Conservation (phyloP, 2,113 vertebrate genomes). For the Semicossyphus pulcher region DNA sequence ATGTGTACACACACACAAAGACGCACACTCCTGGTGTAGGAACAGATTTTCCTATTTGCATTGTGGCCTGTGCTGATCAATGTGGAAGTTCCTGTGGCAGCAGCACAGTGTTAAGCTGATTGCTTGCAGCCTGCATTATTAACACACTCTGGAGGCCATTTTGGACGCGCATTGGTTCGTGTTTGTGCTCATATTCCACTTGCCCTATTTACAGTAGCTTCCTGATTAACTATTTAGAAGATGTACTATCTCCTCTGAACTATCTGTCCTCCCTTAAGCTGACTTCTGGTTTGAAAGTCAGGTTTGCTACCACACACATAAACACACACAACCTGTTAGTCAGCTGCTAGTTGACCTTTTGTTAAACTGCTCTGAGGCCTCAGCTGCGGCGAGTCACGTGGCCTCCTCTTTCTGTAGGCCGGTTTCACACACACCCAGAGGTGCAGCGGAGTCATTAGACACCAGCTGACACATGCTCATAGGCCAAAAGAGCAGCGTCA, state of each 20-base stretch:
- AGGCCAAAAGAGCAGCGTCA: slow-evolving; percentile 24
- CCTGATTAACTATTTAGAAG: slow-evolving; percentile 22
- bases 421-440: not conserved
- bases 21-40: not conserved
- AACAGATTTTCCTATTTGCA: slow-evolving; percentile 21
- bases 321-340: slow-evolving; percentile 15
- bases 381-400: slow-evolving; percentile 50
- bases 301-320: not conserved
- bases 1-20: not conserved
- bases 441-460: slow-evolving; percentile 46
- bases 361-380: slow-evolving; percentile 33
- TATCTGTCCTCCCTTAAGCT: not conserved
- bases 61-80: slow-evolving; percentile 17
- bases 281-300: not conserved
- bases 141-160: slow-evolving; percentile 38
- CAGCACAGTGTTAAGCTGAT: slow-evolving; percentile 49
- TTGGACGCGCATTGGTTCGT: slow-evolving; percentile 22
- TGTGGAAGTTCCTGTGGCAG: slow-evolving; percentile 6
- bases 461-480: slow-evolving; percentile 40
- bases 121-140: slow-evolving; percentile 56
- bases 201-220: slow-evolving; percentile 32
- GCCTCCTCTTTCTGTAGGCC: slow-evolving; percentile 2
- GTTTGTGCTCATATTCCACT: slow-evolving; percentile 30
- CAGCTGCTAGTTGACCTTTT: slow-evolving; percentile 50
- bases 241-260: not conserved